These are phyloP conservation scores for Anarhynchus alexandrinus DNA, from an alignment of 2,113 vertebrate genomes.

Conservation along the genomic window DNA sequence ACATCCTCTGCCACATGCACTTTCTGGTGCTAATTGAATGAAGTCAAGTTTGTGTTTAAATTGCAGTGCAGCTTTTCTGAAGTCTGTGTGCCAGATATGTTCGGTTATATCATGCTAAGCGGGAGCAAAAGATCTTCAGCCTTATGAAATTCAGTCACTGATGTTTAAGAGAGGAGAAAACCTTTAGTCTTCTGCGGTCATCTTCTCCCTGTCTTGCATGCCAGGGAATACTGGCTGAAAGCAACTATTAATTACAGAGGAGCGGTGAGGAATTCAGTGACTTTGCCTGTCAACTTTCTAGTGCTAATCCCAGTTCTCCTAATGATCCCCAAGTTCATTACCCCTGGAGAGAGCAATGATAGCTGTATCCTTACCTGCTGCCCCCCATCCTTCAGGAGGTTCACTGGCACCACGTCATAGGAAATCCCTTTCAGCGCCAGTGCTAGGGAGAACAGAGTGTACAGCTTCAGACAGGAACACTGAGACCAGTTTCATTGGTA, in stretches of 20 bases:
- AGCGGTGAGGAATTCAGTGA: not conserved
- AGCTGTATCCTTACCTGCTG: slow-evolving; percentile 83
- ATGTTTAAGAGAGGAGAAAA: not conserved
- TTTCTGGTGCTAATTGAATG: not conserved
- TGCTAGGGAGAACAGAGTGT: slow-evolving; percentile 71
- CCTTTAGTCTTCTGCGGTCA: not conserved
- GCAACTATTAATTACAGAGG: not conserved
- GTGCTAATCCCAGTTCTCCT: not conserved
- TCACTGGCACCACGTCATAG: slow-evolving; percentile 83
- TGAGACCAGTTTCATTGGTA: not conserved
- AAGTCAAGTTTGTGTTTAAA: not conserved
- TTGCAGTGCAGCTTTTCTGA: not conserved
- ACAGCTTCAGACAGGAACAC: not conserved
- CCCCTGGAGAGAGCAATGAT: not conserved
- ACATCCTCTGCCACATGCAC: not conserved
- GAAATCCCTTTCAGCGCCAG: slow-evolving; percentile 90
- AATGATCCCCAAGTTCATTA: not conserved
- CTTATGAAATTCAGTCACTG: not conserved
- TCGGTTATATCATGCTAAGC: not conserved
- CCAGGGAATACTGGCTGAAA: not conserved
- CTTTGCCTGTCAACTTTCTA: not conserved
- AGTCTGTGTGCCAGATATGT: not conserved
- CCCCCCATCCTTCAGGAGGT: slow-evolving; percentile 89
- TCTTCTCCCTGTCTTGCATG: not conserved
- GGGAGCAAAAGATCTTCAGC: not conserved